Evolutionary conservation across 2,113 vertebrate genomes (phyloP), one percentile per base, ranked within the genome.

Genomic region (Sakesphorus luctuosus): DNA sequence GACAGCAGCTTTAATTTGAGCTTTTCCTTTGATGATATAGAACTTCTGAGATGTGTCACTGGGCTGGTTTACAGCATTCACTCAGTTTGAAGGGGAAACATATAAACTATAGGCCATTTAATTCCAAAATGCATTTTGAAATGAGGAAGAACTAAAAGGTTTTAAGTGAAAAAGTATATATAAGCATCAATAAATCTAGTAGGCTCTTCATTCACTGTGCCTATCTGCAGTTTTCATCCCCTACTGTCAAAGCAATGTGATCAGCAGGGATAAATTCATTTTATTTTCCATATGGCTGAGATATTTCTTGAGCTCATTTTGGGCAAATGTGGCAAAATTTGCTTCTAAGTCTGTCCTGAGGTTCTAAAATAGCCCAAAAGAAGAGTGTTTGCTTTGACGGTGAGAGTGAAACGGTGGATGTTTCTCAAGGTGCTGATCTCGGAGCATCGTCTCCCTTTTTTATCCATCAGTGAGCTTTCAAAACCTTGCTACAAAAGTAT

Each of bases 261-360:
- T 89, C 84, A 91, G 78, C 84, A 93, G 74, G 87, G 31, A 90
- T 4, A 85, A 87, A 87, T 50, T 93, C 3, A 73, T 61, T 90
- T 71, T 82, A 68, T 95, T 94, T 93, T 94, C 90, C 84, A 66
- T 77, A 86, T n/a, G 59, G 65, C 76, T 90, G 85, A 73, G 78
- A 68, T 53, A 65, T 76, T 93, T 85, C 84, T 89, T 75, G 35
- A 90, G 90, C 74, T 89, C 74, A 43, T 93, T 91, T 90, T 82
- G 74, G 94, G 68, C 71, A 85, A 91, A 95, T 1, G 18, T 87
- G 92, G 66, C 29, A 93, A 85, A 72, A 95, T 59, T 84, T 84
- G 29, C 52, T 93, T 43, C 89, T 91, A 89, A 81, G 49, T 95
- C 79, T 91, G 66, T 87, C 90, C 74, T 6, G 25, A 46, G 58